Percentiles rank a stretch among this genome's conserved stretches.
Evolutionary conservation across 64 coral and sea anemone species (phyloP).

Genomic region (Pocillopora damicornis): DNA sequence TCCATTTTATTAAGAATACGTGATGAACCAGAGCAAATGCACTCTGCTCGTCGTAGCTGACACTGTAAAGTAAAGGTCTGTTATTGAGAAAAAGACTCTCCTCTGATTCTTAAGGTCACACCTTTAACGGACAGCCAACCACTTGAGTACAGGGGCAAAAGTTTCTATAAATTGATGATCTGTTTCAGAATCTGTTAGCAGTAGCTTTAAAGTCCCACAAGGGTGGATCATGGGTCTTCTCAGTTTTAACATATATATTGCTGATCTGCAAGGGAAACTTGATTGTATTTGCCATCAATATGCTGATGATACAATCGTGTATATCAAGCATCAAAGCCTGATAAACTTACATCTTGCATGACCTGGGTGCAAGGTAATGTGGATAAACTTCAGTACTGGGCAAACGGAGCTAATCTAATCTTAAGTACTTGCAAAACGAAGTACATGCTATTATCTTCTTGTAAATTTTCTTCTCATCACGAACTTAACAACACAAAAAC

Average conservation of each 20-base stretch:
- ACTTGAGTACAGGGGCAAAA: no score
- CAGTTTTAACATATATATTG: not conserved
- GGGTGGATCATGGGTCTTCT: not conserved
- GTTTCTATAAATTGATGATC: no score
- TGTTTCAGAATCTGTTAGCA: not conserved
- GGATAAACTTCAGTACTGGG: not conserved
- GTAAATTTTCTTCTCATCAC: slow-evolving; percentile 7
- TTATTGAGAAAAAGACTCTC: no score
- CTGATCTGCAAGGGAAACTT: not conserved
- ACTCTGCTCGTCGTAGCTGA: no score
- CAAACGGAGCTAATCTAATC: slow-evolving; percentile 1
- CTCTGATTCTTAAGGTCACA: no score
- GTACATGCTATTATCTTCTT: slow-evolving; percentile 17
- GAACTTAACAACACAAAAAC: no score
- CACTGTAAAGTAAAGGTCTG: no score
- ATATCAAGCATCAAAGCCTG: slow-evolving; percentile 12
- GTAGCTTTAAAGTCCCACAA: not conserved
- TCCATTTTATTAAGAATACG: no score
- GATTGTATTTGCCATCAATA: no score
- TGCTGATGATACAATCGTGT: not conserved
- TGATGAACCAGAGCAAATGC: no score
- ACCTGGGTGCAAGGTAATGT: not conserved
- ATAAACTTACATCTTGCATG: slow-evolving; percentile 5
- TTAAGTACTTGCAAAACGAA: slow-evolving; percentile 19
- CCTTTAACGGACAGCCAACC: no score